phyloP scores from a whole-genome alignment of 1,140 invertebrate genomes.

The Formica selysi region DNA sequence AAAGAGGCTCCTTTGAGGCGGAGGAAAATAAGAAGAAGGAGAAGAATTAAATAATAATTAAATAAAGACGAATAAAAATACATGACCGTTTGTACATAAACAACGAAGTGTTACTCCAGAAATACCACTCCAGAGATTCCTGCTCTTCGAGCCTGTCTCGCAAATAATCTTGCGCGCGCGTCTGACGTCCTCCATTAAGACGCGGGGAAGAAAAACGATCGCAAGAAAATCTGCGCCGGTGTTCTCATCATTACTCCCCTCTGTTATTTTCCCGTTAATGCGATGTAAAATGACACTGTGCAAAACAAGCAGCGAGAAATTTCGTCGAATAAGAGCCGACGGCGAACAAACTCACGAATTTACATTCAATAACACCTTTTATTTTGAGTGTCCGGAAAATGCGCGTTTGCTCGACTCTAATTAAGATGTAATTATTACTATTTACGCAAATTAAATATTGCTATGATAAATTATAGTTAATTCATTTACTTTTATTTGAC shows the following conservation, averaged over 20 bases:
- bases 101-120: conserved; percentile 48
- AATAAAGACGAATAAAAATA: conserved; percentile 40
- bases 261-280: conserved; percentile 56
- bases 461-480: not conserved
- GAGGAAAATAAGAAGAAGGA: not conserved
- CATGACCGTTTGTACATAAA: not conserved
- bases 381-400: not conserved
- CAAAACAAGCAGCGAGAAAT: conserved; percentile 32
- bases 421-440: not conserved
- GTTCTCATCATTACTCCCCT: conserved; percentile 41
- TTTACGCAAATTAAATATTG: not conserved
- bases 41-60: conserved; percentile 38
- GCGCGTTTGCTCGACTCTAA: not conserved
- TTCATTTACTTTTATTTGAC: not conserved
- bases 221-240: conserved; percentile 51
- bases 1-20: not conserved
- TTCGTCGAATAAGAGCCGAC: not conserved
- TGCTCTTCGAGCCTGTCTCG: conserved; percentile 26
- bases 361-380: not conserved
- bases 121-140: conserved; percentile 36
- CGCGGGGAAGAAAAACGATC: conserved; percentile 34
- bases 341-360: not conserved
- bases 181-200: conserved; percentile 32
- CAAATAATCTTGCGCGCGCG: conserved; percentile 44
- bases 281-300: conserved; percentile 42